Evolutionary conservation across 37 sponge, comb jelly and placozoan species (phyloP), one percentile per base, ranked within the genome.

Genomic region (Chondrilla cf. caribensis): DNA sequence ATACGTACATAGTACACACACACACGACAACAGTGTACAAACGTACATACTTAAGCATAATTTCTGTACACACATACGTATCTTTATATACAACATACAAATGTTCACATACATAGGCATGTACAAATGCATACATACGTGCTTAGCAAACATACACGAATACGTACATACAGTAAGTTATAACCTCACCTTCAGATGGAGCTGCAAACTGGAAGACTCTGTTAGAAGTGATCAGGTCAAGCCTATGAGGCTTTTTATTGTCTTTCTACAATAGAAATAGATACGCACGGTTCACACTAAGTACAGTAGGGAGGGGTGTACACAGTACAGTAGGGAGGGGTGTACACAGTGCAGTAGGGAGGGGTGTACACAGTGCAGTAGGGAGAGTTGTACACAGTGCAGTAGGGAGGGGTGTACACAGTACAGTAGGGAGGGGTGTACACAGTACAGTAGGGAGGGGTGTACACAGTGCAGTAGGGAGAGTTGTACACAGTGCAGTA

Each of bases 171-270:
- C 26, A 31, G 7, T 42, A 39, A 15, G 3, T 2, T 40, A 2
- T 2, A 32, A 18, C 22, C 77, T 2, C 4, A 89, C 89, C 85
- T 65, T 57, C 51, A 14, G 73, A 65, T 1, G 81, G 84, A 24
- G 90, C 60, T 43, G 62, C 86, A 75, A 93, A 89, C 71, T 93
- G 93, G 62, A 93, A 93, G 0, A 93, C 93, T 86, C 93, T 80
- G 78, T 86, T 89, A 37, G 85, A 86, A 54, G 87, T 87, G n/a
- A 93, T 90, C 24, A 93, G 87, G 40, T 93, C 93, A 71, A 93
- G 86, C 31, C 93, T 55, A 60, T 60, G 62, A 2, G 62, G 44
- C 55, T 89, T 57, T 47, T 77, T 57, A 37, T 77, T 75, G 19
- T 93, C 90, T 37, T 58, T 36, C 84, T 86, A 58, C 4, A 42